phyloP scores from a whole-genome alignment of 2,888 invertebrate genomes.

The Patella depressa region DNA sequence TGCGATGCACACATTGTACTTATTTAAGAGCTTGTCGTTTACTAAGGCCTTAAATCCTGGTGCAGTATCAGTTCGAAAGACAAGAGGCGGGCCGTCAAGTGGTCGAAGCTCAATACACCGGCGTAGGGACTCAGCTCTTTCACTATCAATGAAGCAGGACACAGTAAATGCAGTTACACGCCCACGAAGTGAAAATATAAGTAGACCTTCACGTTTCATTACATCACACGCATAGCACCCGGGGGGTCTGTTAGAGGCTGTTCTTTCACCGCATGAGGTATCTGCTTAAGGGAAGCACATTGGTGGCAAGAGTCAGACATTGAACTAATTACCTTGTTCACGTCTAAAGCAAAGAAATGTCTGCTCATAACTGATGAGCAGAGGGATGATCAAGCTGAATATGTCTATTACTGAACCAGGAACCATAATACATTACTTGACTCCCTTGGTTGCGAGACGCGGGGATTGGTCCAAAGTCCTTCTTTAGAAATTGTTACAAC shows the following conservation, averaged over 20 bases:
- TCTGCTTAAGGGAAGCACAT: conserved; percentile 25
- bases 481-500: conserved; percentile 39
- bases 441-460: too few relatives aligned
- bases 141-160: background rate
- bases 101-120: background rate
- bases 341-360: conserved; percentile 33
- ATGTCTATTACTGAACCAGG: conserved; percentile 33
- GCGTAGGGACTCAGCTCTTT: background rate
- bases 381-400: conserved; percentile 32
- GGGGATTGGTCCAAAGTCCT: conserved; percentile 36
- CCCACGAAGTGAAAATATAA: background rate
- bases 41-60: background rate
- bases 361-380: conserved; percentile 26
- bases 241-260: background rate
- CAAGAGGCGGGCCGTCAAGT: background rate
- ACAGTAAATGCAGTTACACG: background rate
- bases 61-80: background rate
- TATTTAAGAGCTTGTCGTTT: background rate
- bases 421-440: conserved; percentile 10
- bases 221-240: background rate
- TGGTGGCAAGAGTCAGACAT: conserved; percentile 22
- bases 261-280: conserved; percentile 3
- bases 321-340: conserved; percentile 26
- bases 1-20: background rate
- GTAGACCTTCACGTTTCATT: background rate